Percentiles rank a stretch among this genome's conserved stretches.
These are phyloP conservation scores for Chymomyza caudatula DNA, from an alignment of 2,888 invertebrate species.

Conservation along the genomic window DNA sequence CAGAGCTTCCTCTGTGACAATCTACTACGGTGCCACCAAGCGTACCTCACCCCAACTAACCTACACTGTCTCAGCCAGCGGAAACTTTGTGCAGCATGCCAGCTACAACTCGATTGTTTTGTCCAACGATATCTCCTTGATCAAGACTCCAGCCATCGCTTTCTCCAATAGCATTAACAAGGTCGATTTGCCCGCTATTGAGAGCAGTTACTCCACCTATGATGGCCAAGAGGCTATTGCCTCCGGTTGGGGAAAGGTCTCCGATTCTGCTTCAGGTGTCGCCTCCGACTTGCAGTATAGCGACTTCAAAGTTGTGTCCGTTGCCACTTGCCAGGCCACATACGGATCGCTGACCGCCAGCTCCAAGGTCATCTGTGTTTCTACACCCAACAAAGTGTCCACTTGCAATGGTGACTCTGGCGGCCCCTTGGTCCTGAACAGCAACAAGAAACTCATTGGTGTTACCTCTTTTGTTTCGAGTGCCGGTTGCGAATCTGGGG, in stretches of 20 bases:
- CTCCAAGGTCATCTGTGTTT: slow-evolving; percentile 56
- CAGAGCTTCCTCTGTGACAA: slow-evolving; percentile 57
- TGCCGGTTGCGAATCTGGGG: slow-evolving; percentile 50
- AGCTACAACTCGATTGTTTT: slow-evolving; percentile 54
- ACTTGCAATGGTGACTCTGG: slow-evolving; percentile 75
- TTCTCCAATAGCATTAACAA: slow-evolving; percentile 37
- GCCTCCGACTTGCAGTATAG: slow-evolving; percentile 72
- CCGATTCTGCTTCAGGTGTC: slow-evolving; percentile 50
- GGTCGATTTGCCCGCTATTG: slow-evolving; percentile 44
- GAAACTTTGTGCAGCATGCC: slow-evolving; percentile 74
- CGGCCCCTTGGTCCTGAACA: slow-evolving; percentile 62
- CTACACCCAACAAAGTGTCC: slow-evolving; percentile 52
- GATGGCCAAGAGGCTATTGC: slow-evolving; percentile 69
- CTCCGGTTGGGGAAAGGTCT: slow-evolving; percentile 78
- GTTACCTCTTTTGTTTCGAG: slow-evolving; percentile 63
- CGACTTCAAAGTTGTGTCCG: slow-evolving; percentile 63
- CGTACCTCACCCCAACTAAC: slow-evolving; percentile 57
- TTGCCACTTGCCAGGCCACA: slow-evolving; percentile 57
- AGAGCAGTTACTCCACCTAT: slow-evolving; percentile 62
- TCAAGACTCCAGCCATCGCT: slow-evolving; percentile 45
- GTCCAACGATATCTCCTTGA: slow-evolving; percentile 70
- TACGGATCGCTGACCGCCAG: slow-evolving; percentile 43
- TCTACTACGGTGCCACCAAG: slow-evolving; percentile 60
- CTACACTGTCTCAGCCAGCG: slow-evolving; percentile 47
- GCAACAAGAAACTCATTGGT: slow-evolving; percentile 49